These are phyloP conservation scores for Nowickia ferox DNA, from an alignment of 2,888 invertebrate species.

Conservation along the genomic window DNA sequence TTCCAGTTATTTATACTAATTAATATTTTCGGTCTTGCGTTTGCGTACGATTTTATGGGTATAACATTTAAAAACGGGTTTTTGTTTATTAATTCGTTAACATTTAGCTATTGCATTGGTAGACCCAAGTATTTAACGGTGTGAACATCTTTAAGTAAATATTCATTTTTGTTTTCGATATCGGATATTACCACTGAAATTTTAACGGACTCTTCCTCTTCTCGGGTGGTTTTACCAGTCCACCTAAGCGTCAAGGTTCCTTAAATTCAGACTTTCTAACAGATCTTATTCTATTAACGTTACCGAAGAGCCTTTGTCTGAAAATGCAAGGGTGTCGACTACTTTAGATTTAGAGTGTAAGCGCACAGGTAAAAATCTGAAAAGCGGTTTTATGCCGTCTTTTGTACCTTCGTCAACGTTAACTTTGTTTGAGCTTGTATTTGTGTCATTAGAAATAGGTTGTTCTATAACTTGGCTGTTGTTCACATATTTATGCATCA, in stretches of 20 bases:
- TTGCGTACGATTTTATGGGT: slow-evolving; percentile 25
- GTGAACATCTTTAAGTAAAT: too few species aligned
- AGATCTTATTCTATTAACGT: slow-evolving; percentile 51
- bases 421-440: background rate
- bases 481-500: too few species aligned
- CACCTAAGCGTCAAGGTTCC: slow-evolving; percentile 33
- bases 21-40: slow-evolving; percentile 43
- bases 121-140: slow-evolving; percentile 23
- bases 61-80: slow-evolving; percentile 2
- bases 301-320: background rate
- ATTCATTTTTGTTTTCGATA: slow-evolving; percentile 12
- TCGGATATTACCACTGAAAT: slow-evolving; percentile 5
- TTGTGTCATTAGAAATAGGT: too few species aligned
- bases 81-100: background rate
- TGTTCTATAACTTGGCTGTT: too few species aligned
- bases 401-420: background rate
- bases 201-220: slow-evolving; percentile 25
- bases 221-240: slow-evolving; percentile 49
- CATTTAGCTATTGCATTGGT: slow-evolving; percentile 19
- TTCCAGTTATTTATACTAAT: slow-evolving; percentile 56
- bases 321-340: background rate
- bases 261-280: slow-evolving; percentile 23
- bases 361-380: background rate
- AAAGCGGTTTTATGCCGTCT: background rate
- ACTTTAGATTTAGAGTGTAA: background rate